phyloP scores from a whole-genome alignment of 2,113 vertebrate species.

The human (Homo sapiens) region DNA sequence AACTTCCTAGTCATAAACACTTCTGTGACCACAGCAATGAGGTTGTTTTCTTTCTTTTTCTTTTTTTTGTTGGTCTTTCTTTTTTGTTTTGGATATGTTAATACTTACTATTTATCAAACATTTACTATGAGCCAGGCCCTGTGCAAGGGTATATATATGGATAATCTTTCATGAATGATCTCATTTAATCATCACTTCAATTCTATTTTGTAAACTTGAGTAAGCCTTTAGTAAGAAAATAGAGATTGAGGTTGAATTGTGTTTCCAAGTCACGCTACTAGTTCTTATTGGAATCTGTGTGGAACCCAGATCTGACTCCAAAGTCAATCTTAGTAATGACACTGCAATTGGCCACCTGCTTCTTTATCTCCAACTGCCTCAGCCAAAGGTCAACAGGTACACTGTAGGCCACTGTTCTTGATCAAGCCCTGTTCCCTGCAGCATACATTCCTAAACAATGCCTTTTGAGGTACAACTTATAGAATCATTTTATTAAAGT shows the following conservation, averaged over 20 bases:
- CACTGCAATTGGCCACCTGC: background rate
- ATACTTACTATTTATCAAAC: background rate
- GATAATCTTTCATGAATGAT: background rate
- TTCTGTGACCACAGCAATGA: background rate
- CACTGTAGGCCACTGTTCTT: background rate
- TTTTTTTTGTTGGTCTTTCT: background rate
- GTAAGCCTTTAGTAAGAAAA: background rate
- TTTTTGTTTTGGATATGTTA: background rate
- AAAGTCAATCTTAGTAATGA: background rate
- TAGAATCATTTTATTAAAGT: background rate
- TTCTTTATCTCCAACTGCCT: background rate
- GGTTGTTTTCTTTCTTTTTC: background rate
- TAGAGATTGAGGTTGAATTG: background rate
- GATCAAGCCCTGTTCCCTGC: background rate
- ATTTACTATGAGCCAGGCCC: background rate
- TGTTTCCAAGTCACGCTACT: background rate
- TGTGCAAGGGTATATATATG: background rate
- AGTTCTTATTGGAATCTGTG: background rate
- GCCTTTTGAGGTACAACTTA: background rate
- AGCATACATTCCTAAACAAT: background rate
- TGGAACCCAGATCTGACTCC: background rate
- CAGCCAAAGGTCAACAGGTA: background rate
- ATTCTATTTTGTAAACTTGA: background rate
- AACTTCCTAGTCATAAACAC: background rate
- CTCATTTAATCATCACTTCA: background rate